Evolutionary conservation across 2,888 invertebrate species (phyloP).

Genomic region (Zaprionus lineosus): DNA sequence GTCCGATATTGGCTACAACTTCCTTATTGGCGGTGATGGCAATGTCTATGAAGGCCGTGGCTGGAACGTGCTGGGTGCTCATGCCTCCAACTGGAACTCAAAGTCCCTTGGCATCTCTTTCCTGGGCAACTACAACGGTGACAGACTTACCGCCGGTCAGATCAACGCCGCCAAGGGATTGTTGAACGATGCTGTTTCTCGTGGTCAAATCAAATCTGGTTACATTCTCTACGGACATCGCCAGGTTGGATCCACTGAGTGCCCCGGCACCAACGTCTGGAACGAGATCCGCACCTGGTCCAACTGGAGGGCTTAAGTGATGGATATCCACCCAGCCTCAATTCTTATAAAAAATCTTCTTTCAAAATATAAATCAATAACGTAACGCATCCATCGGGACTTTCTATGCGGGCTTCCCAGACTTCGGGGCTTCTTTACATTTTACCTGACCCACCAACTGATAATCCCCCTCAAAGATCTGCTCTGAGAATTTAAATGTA

Average conservation of each 20-base stretch:
- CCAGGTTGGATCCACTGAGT: constrained; percentile 75
- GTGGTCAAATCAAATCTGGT: constrained; percentile 53
- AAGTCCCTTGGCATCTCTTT: constrained; percentile 75
- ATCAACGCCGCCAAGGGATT: constrained; percentile 63
- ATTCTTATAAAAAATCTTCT: too few relatives aligned
- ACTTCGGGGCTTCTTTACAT: too few relatives aligned
- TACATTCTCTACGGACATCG: constrained; percentile 71
- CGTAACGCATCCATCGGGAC: too few relatives aligned
- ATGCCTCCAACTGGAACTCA: constrained; percentile 71
- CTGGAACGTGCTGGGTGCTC: constrained; percentile 69
- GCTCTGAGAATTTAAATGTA: too few relatives aligned
- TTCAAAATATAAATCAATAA: too few relatives aligned
- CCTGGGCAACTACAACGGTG: constrained; percentile 68
- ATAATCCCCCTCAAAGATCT: too few relatives aligned
- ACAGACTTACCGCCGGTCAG: constrained; percentile 50
- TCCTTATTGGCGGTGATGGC: constrained; percentile 74
- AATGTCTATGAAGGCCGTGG: constrained; percentile 77
- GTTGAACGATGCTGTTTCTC: constrained; percentile 58
- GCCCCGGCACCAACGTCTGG: constrained; percentile 75
- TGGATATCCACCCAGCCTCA: neutral
- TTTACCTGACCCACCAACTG: too few relatives aligned
- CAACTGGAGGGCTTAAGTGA: constrained; percentile 60
- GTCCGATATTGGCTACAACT: constrained; percentile 76
- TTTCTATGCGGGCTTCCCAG: too few relatives aligned
- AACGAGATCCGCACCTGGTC: constrained; percentile 75